phyloP scores from a whole-genome alignment of 1,140 invertebrate species.

The Zeugodacus cucurbitae region DNA sequence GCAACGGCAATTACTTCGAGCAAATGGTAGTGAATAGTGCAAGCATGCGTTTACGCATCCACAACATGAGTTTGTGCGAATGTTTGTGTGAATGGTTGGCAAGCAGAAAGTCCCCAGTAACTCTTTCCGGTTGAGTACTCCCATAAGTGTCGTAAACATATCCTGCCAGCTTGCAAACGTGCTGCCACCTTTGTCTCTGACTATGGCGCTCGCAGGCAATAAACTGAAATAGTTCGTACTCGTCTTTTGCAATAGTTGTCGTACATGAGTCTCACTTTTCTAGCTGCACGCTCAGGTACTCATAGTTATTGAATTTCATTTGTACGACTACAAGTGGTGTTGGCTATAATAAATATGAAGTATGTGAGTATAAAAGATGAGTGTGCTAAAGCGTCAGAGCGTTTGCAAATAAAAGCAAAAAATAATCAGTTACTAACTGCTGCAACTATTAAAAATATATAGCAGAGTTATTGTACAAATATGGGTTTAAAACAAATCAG shows the following conservation, averaged over 20 bases:
- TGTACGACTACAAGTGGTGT: not conserved
- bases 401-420: not conserved
- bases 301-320: constrained; percentile 27
- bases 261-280: constrained; percentile 1
- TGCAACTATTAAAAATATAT: not conserved
- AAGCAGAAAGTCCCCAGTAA: not conserved
- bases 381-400: not conserved
- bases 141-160: constrained; percentile 38
- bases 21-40: not conserved
- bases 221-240: not conserved
- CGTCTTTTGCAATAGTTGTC: not conserved
- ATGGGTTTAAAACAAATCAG: not conserved
- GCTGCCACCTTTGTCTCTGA: not conserved
- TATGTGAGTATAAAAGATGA: not conserved
- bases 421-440: not conserved
- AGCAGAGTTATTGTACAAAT: not conserved
- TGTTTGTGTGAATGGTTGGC: not conserved
- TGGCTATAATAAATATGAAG: not conserved
- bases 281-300: not conserved
- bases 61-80: not conserved
- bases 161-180: not conserved
- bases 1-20: not conserved
- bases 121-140: constrained; percentile 11
- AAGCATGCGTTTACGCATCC: not conserved
- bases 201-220: not conserved